Evolutionary conservation across 1,140 invertebrate species (phyloP).

Genomic region (Triops cancriformis): DNA sequence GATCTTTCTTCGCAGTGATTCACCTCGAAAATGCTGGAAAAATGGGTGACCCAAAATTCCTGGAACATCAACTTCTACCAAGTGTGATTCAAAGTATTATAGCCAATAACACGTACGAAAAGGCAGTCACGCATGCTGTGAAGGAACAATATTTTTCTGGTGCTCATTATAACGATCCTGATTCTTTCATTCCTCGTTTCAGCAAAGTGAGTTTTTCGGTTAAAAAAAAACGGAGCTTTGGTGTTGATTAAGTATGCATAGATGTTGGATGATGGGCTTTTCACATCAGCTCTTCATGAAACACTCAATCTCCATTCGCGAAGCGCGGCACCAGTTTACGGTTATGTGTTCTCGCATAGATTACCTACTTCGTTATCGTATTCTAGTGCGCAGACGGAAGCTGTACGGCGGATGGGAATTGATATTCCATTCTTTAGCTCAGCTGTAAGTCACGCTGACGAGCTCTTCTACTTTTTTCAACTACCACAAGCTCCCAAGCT

Average conservation of each 20-base stretch:
- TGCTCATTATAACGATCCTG: constrained; percentile 15
- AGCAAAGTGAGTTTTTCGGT: background rate
- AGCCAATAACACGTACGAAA: constrained; percentile 17
- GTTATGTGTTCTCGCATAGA: background rate
- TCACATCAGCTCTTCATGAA: constrained; percentile 16
- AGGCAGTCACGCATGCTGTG: constrained; percentile 18
- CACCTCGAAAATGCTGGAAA: constrained; percentile 27
- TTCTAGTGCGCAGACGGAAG: background rate
- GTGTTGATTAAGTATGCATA: background rate
- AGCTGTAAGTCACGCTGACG: constrained; percentile 55
- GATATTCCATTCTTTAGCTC: constrained; percentile 26
- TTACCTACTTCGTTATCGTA: background rate
- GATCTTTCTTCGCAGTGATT: constrained; percentile 22
- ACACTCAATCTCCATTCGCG: background rate
- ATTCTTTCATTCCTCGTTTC: constrained; percentile 21
- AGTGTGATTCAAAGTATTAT: constrained; percentile 22
- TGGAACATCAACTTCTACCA: constrained; percentile 26
- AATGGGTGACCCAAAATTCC: constrained; percentile 21
- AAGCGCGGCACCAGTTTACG: background rate
- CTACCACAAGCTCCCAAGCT: constrained; percentile 36
- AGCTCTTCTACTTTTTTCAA: constrained; percentile 42
- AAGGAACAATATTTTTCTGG: constrained; percentile 27
- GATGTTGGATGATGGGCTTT: constrained; percentile 25
- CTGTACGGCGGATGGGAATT: background rate
- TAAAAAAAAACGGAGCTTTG: constrained; percentile 5